A percentile compares a stretch with the other conserved stretches of the same genome.
phyloP scores from a whole-genome alignment of 2,888 invertebrate genomes.

The Lypha dubia region DNA sequence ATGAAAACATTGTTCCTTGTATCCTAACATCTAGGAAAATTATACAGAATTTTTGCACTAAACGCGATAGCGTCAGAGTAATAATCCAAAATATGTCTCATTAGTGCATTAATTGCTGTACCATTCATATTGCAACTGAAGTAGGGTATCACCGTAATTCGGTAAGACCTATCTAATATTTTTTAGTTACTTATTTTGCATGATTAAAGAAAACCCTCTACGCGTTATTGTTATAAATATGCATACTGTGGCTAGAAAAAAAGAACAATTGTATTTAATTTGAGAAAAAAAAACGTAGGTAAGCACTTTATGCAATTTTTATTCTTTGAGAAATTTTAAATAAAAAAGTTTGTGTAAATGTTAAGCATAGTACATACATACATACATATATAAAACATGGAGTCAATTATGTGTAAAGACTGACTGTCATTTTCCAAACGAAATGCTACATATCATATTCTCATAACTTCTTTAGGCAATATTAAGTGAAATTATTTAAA shows the following conservation, averaged over 20 bases:
- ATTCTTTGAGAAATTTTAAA: not conserved
- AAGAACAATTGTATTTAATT: constrained; percentile 49
- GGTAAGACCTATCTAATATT: not conserved
- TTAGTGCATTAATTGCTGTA: no score
- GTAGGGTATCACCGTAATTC: not conserved
- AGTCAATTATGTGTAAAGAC: constrained; percentile 6
- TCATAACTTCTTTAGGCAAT: not conserved
- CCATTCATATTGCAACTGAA: not conserved
- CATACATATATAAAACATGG: not conserved
- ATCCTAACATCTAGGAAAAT: no score
- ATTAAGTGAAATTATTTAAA: not conserved
- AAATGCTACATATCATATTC: not conserved
- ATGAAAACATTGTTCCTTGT: no score
- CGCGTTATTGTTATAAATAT: constrained; percentile 31
- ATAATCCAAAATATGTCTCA: no score
- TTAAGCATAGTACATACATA: no score
- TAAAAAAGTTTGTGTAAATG: not conserved
- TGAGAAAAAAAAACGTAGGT: constrained; percentile 9
- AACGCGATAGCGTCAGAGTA: no score
- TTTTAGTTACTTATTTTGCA: not conserved
- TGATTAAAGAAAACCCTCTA: constrained; percentile 17
- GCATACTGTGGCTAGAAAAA: constrained; percentile 39
- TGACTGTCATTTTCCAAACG: not conserved
- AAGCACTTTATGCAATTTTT: not conserved
- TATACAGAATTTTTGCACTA: no score